Evolutionary conservation across 2,888 invertebrate species (phyloP).

Genomic region (Pherbina coryleti): DNA sequence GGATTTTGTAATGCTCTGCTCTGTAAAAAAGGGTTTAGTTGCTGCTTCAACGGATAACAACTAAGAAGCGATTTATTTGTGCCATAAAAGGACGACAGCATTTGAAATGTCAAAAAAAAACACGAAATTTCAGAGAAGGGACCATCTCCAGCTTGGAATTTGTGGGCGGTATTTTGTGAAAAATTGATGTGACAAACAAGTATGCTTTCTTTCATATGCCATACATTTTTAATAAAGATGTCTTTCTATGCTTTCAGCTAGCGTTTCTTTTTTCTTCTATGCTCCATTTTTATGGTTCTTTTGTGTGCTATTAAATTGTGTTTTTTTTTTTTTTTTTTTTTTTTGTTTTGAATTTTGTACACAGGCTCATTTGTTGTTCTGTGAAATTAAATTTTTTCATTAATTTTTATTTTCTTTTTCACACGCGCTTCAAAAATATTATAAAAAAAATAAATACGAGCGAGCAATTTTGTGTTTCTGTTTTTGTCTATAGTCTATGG

Average conservation of each 20-base stretch:
- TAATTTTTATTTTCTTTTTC: background rate
- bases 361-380: background rate
- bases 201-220: background rate
- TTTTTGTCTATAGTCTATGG: background rate
- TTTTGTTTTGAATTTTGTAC: background rate
- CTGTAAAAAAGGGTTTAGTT: background rate
- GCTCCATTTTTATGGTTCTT: background rate
- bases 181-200: background rate
- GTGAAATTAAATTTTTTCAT: background rate
- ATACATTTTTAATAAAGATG: background rate
- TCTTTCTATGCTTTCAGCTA: background rate
- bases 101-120: background rate
- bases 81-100: background rate
- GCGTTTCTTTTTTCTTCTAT: background rate
- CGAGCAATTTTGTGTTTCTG: background rate
- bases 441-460: no score
- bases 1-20: background rate
- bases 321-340: background rate
- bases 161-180: background rate
- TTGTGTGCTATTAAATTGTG: background rate
- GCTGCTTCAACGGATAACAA: background rate
- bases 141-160: background rate
- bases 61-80: background rate
- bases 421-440: no score
- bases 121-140: background rate